These are phyloP conservation scores for Brachionus rotundiformis DNA, from an alignment of 1,140 invertebrate species.

Conservation along the genomic window DNA sequence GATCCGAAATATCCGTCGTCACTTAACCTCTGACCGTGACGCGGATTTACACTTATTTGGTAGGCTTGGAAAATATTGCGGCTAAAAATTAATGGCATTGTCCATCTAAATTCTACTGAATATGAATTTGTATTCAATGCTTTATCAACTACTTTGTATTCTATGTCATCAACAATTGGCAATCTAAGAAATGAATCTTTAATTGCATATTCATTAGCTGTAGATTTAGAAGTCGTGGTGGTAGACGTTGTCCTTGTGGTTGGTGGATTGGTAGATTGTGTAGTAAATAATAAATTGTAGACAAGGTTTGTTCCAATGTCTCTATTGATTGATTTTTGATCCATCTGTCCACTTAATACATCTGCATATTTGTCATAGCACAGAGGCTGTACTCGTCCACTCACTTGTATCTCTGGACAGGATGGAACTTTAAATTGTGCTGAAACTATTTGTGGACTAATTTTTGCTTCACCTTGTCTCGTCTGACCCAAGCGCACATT, in stretches of 20 bases:
- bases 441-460: conserved; percentile 6
- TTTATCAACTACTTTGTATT: conserved; percentile 18
- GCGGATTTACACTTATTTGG: neutral
- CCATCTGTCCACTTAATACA: neutral
- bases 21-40: neutral
- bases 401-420: neutral
- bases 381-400: neutral
- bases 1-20: neutral
- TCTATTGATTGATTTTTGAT: neutral
- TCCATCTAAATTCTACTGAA: conserved; percentile 28
- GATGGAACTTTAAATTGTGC: conserved; percentile 29
- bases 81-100: neutral
- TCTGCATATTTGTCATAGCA: conserved; percentile 25
- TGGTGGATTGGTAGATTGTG: neutral
- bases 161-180: neutral
- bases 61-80: neutral
- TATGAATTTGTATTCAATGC: neutral
- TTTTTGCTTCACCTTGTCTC: neutral
- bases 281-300: neutral
- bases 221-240: neutral
- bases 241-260: neutral
- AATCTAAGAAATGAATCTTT: neutral
- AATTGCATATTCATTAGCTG: neutral
- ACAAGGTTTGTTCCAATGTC: neutral
- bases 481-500: neutral